Evolutionary conservation across 2,888 invertebrate species (phyloP).

Genomic region (Tipula vernalis): DNA sequence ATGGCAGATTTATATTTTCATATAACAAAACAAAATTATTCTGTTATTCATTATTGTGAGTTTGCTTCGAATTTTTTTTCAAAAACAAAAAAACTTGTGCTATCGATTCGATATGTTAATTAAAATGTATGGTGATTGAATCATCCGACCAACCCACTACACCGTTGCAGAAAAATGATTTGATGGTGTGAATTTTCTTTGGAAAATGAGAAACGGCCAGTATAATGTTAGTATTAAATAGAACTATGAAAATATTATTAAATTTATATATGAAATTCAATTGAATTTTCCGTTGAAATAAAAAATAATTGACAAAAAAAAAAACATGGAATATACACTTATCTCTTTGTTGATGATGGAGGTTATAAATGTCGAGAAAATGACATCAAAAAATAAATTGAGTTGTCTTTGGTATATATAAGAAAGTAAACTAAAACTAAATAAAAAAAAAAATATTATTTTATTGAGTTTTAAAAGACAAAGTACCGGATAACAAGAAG

Average conservation of each 20-base stretch:
- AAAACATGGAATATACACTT: not conserved
- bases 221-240: not conserved
- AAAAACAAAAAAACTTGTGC: not conserved
- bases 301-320: not conserved
- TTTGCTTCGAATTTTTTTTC: not conserved
- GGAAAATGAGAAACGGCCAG: not conserved
- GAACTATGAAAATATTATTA: not conserved
- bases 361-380: not conserved
- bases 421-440: not conserved
- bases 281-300: not conserved
- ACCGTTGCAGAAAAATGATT: no score
- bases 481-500: not conserved
- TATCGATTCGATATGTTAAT: not conserved
- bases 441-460: not conserved
- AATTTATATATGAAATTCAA: not conserved
- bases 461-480: not conserved
- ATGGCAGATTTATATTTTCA: not conserved
- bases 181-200: not conserved
- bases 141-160: not conserved
- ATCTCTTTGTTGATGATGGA: not conserved
- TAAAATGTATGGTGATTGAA: not conserved
- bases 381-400: not conserved
- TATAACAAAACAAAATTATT: not conserved
- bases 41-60: not conserved
- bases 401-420: not conserved